Evolutionary conservation across 2,797 vertebrate species (phyloP), one percentile per base, ranked within the genome.

Genomic region (Ambastaia sidthimunki): DNA sequence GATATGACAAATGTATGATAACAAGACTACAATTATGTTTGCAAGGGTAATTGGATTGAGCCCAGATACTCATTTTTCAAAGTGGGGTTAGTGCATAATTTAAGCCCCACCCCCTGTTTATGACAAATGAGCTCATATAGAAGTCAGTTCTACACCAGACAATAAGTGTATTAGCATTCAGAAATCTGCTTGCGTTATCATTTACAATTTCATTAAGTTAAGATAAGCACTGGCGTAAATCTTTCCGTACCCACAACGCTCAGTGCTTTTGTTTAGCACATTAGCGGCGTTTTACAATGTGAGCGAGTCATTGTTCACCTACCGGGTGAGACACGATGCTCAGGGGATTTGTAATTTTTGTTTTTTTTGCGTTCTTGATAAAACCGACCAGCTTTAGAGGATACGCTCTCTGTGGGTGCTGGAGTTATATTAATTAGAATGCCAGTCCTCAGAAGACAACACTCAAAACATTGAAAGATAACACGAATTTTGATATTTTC

Each of bases 181-280:
- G 16, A 41, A 31, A 31, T 19, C 31, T 71, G 13, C 71, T 71
- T 65, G 31, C 41, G 47, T 12, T 41, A 71, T 71, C 7, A 71
- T 71, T 78, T 65, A 65, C 68, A 78, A 71, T 71, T 78, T 78
- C 71, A 71, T 71, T 71, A 71, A 54, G 76, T 78, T 65, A 71
- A 78, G 31, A 78, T 71, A 71, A 65, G 31, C 59, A 71, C 65
- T 63, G 31, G 11, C 48, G 25, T 78, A 71, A 78, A 71, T 78
- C 76, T 54, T 47, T 55, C 54, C 67, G n/a, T 62, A 60, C 7
- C 67, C 67, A 60, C 31, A n/a, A 70, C n/a, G 76, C 65, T 77
- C 75, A 48, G 34, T n/a, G 18, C 25, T 50, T 77, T 69, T 50
- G 54, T 77, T 69, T 48, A 60, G 54, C 52, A 59, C 37, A 57